A percentile compares a stretch with the other conserved stretches of the same genome.
Evolutionary conservation across 1,140 invertebrate genomes (phyloP).

Genomic region (Saxidomus purpurata): DNA sequence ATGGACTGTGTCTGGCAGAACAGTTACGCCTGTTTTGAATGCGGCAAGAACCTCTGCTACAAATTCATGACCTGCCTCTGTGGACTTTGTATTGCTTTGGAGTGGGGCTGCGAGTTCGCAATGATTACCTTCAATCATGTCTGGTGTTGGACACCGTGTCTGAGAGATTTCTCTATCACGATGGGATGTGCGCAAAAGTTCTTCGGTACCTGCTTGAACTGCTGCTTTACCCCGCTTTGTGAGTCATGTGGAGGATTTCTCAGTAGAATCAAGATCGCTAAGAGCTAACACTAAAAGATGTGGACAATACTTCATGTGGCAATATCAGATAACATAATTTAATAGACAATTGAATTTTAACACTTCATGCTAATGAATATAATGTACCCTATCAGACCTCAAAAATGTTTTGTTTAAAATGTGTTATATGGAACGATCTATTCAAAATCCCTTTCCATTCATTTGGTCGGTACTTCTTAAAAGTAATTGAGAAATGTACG

Average conservation of each 20-base stretch:
- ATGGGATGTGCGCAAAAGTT: constrained; percentile 89
- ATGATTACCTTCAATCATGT: constrained; percentile 89
- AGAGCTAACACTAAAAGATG: background rate
- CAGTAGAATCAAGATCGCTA: constrained; percentile 36
- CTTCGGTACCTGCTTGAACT: constrained; percentile 88
- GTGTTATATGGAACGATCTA: too few relatives aligned
- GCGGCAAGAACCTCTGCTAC: constrained; percentile 91
- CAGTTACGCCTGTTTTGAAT: constrained; percentile 90
- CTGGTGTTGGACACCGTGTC: constrained; percentile 83
- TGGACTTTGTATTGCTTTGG: constrained; percentile 90
- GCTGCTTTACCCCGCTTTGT: constrained; percentile 89
- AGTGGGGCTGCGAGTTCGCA: constrained; percentile 91
- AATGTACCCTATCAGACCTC: too few relatives aligned
- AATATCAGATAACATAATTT: too few relatives aligned
- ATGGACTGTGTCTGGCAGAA: constrained; percentile 92
- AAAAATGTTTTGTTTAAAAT: too few relatives aligned
- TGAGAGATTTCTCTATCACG: constrained; percentile 87
- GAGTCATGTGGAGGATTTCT: constrained; percentile 87
- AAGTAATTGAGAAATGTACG: too few relatives aligned
- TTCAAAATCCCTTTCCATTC: too few relatives aligned
- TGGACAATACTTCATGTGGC: too few relatives aligned
- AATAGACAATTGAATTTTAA: too few relatives aligned
- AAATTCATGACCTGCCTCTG: constrained; percentile 90
- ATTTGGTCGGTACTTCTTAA: too few relatives aligned
- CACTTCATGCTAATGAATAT: too few relatives aligned